These are phyloP conservation scores for Hydropotes inermis DNA, from an alignment of 2,113 vertebrate genomes.

Conservation along the genomic window DNA sequence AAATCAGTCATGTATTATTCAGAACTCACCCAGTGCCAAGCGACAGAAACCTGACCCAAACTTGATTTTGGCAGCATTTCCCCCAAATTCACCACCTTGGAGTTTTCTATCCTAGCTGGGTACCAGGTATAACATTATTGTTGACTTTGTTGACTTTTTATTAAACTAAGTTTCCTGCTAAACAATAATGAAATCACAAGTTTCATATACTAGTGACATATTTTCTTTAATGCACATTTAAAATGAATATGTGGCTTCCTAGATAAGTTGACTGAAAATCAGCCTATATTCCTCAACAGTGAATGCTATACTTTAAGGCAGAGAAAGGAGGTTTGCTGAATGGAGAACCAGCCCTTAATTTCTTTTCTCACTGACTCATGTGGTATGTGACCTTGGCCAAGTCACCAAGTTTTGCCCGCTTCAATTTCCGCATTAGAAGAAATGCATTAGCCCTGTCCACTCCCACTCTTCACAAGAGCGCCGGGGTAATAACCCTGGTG, in stretches of 20 bases:
- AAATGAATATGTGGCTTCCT: background rate
- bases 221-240: background rate
- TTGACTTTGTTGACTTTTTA: background rate
- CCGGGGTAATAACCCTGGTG: background rate
- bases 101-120: background rate
- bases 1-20: background rate
- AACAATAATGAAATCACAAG: background rate
- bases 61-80: background rate
- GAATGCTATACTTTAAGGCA: background rate
- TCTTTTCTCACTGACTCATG: background rate
- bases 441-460: background rate
- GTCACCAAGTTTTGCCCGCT: background rate
- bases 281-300: background rate
- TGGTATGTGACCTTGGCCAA: background rate
- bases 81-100: background rate
- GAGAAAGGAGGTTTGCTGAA: background rate
- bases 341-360: background rate
- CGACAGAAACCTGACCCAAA: background rate
- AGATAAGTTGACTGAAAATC: background rate
- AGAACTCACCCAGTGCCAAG: background rate
- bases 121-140: background rate
- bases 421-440: background rate
- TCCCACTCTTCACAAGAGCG: background rate
- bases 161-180: background rate
- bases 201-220: background rate